phyloP scores from a whole-genome alignment of 2,797 vertebrate genomes.

The Onychomys arenicola region DNA sequence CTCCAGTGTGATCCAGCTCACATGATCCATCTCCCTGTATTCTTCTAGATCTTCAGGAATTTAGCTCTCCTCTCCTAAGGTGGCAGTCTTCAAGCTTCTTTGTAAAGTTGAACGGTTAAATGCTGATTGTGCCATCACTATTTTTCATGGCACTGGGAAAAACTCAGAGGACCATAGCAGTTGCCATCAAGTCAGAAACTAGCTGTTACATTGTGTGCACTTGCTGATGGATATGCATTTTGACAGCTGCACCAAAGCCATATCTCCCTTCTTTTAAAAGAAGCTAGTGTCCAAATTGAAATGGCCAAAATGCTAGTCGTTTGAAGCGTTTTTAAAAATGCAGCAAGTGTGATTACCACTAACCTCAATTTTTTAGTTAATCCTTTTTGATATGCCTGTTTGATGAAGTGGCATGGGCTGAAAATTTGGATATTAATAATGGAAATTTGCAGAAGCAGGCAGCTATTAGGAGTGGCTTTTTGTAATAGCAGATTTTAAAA shows the following conservation, averaged over 20 bases:
- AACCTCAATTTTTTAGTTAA: constrained; percentile 48
- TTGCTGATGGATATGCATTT: neutral
- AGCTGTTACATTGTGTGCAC: neutral
- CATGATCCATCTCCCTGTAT: neutral
- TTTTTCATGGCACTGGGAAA: neutral
- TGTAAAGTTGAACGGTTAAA: neutral
- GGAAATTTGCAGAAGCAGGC: neutral
- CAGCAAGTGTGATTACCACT: neutral
- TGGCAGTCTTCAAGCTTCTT: neutral
- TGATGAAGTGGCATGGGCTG: neutral
- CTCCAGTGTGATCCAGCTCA: neutral
- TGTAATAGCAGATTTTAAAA: neutral
- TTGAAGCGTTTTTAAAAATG: constrained; percentile 49
- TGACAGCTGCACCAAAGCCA: neutral
- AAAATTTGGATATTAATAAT: constrained; percentile 41
- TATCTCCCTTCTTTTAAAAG: constrained; percentile 35
- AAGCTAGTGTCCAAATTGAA: neutral
- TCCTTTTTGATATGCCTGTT: constrained; percentile 16
- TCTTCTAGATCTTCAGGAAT: neutral
- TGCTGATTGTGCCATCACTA: neutral
- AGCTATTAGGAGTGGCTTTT: neutral
- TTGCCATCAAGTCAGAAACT: neutral
- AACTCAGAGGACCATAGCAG: neutral
- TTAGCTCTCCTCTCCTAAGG: neutral
- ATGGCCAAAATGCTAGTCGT: neutral